phyloP scores from a whole-genome alignment of 2,797 vertebrate genomes.

The Labeo calbasu region DNA sequence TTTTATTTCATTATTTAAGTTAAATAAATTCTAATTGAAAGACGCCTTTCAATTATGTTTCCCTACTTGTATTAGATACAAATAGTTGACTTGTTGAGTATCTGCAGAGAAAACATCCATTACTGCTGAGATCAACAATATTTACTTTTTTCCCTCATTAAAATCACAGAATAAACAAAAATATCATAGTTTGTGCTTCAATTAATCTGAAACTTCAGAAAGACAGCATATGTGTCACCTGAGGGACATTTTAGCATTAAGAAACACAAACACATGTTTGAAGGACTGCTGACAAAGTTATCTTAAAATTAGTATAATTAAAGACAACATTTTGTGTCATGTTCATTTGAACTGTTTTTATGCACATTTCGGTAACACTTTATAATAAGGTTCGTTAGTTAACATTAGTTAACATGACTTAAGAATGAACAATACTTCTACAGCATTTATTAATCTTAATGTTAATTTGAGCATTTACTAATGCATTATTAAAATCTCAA shows the following conservation, averaged over 20 bases:
- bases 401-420: too few species aligned
- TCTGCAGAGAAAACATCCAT: slow-evolving; percentile 65
- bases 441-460: too few species aligned
- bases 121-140: slow-evolving; percentile 63
- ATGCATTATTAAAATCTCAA: too few species aligned
- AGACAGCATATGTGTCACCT: slow-evolving; percentile 1
- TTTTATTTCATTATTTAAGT: slow-evolving; percentile 82
- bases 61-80: slow-evolving; percentile 70
- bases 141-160: slow-evolving; percentile 52
- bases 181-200: background rate
- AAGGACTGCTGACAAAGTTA: background rate
- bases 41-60: slow-evolving; percentile 78
- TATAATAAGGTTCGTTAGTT: too few species aligned
- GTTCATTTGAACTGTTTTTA: background rate
- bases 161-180: background rate
- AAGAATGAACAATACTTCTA: too few species aligned
- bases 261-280: background rate
- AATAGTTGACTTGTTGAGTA: slow-evolving; percentile 74
- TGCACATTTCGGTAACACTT: too few species aligned
- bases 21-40: slow-evolving; percentile 83
- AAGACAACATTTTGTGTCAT: slow-evolving; percentile 13
- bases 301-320: background rate
- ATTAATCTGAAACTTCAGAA: slow-evolving; percentile 10
- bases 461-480: too few species aligned
- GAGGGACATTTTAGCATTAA: slow-evolving; percentile 5